These are phyloP conservation scores for Pan paniscus DNA, from an alignment of 2,113 vertebrate species.

Conservation along the genomic window DNA sequence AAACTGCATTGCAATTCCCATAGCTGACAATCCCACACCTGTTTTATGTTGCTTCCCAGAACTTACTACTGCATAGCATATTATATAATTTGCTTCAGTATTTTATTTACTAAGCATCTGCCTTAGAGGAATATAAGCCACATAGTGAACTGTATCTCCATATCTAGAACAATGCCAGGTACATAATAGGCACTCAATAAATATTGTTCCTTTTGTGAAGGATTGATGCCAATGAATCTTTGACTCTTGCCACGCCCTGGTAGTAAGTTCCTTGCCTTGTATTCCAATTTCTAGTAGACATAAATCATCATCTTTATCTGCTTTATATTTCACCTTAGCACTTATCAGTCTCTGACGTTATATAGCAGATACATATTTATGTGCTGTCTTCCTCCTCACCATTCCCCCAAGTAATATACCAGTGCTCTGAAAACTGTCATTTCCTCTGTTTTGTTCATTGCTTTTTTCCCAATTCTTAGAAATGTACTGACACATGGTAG, in stretches of 20 bases:
- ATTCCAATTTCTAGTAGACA: not conserved
- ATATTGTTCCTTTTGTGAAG: not conserved
- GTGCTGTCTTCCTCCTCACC: not conserved
- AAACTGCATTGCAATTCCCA: not conserved
- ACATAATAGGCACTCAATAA: not conserved
- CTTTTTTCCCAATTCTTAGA: not conserved
- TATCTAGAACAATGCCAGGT: not conserved
- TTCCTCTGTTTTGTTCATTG: not conserved
- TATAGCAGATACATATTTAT: not conserved
- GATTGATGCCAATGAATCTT: not conserved
- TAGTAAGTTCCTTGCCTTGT: not conserved
- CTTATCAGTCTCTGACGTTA: not conserved
- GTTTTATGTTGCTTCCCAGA: not conserved
- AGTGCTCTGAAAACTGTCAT: not conserved
- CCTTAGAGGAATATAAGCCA: not conserved
- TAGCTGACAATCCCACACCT: not conserved
- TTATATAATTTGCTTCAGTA: not conserved
- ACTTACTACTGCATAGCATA: not conserved
- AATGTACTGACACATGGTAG: not conserved
- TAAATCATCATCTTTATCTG: not conserved
- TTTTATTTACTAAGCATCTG: not conserved
- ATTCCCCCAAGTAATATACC: not conserved
- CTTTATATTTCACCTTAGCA: not conserved
- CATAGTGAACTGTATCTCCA: not conserved
- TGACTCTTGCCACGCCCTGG: not conserved